A percentile compares a stretch with the other conserved stretches of the same genome.
Evolutionary conservation across 2,888 invertebrate species (phyloP).

Genomic region (Diplazon laetatorius): DNA sequence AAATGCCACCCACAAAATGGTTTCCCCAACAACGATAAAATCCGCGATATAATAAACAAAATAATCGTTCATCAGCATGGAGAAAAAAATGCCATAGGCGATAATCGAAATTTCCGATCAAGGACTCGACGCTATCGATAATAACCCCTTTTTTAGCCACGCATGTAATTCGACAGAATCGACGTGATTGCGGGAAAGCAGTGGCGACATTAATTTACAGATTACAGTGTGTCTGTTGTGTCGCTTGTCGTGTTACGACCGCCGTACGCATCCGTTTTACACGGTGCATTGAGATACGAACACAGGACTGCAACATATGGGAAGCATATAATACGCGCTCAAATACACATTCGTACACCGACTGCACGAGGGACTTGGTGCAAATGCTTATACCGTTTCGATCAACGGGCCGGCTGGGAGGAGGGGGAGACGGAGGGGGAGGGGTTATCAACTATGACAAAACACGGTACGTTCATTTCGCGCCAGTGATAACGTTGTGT

Average conservation of each 20-base stretch:
- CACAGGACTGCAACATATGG: neutral
- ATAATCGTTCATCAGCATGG: too few species aligned
- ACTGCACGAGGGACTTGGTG: conserved; percentile 7
- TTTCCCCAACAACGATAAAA: too few species aligned
- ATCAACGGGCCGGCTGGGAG: too few species aligned
- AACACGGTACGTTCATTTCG: conserved; percentile 50
- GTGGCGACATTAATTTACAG: neutral
- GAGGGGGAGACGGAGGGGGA: too few species aligned
- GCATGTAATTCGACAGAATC: neutral
- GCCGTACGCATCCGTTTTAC: conserved; percentile 12
- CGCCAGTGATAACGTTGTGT: conserved; percentile 39
- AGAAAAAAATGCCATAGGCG: too few species aligned
- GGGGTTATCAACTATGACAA: conserved; percentile 61
- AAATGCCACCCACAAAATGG: too few species aligned
- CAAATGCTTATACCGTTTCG: conserved; percentile 48
- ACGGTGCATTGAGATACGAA: conserved; percentile 9
- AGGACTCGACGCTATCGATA: conserved; percentile 18
- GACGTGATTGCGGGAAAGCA: neutral
- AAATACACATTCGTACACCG: neutral
- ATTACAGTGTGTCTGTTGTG: neutral
- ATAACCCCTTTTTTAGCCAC: neutral
- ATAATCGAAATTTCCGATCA: conserved; percentile 8
- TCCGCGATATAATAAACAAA: too few species aligned
- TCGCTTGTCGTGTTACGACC: neutral
- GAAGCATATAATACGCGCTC: neutral